Evolutionary conservation across 2,888 invertebrate genomes (phyloP).

Genomic region (Conomelus anceps): DNA sequence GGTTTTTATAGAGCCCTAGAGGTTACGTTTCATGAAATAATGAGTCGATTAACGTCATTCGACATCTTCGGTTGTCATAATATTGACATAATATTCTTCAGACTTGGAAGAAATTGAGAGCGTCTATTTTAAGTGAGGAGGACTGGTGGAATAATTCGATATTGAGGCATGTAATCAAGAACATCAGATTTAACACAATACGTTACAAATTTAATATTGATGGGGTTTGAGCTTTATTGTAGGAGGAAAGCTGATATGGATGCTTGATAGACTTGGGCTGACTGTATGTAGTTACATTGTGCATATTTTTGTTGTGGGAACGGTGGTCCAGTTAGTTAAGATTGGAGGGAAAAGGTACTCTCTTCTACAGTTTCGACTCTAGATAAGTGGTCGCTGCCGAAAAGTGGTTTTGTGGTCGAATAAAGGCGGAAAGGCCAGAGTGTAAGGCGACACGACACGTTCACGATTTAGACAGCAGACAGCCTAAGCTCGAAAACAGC

Average conservation of each 20-base stretch:
- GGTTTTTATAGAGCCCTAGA: too few species aligned
- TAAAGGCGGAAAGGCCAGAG: not conserved
- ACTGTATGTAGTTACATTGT: not conserved
- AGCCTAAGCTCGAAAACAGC: not conserved
- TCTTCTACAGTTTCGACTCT: not conserved
- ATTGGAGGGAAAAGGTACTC: not conserved
- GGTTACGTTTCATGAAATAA: too few species aligned
- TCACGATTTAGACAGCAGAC: not conserved
- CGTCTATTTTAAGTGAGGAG: not conserved
- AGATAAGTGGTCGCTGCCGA: not conserved
- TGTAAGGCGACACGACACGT: not conserved
- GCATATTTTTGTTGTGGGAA: not conserved
- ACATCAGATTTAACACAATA: not conserved
- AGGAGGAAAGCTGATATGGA: not conserved
- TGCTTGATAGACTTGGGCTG: not conserved
- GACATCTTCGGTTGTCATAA: too few species aligned
- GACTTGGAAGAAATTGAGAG: not conserved
- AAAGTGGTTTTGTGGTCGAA: not conserved
- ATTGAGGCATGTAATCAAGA: not conserved
- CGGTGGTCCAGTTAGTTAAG: not conserved
- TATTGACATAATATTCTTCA: not conserved
- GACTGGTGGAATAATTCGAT: not conserved
- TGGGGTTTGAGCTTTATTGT: not conserved
- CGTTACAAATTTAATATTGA: not conserved
- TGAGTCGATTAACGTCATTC: too few species aligned